Percentiles rank a stretch among this genome's conserved stretches.
Evolutionary conservation across 2,888 invertebrate genomes (phyloP).

Genomic region (Volucella zonaria): DNA sequence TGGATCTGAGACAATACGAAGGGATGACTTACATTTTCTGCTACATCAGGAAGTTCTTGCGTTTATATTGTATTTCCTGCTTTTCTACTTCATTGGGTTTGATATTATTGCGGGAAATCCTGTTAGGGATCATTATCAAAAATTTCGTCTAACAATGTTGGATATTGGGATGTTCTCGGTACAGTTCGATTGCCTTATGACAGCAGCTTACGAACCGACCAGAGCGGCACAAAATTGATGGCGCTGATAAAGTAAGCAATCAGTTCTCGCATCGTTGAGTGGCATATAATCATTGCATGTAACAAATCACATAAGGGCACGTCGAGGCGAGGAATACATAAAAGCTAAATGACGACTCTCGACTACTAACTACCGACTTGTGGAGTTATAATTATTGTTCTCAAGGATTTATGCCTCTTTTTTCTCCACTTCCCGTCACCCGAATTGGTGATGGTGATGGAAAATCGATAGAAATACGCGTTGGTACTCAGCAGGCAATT

Average conservation of each 20-base stretch:
- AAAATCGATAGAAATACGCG: constrained; percentile 31
- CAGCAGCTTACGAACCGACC: constrained; percentile 3
- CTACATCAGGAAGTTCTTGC: constrained; percentile 66
- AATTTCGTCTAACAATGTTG: constrained; percentile 27
- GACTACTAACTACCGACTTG: not conserved
- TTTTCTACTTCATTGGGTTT: constrained; percentile 64
- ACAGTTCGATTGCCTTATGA: constrained; percentile 25
- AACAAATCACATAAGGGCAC: constrained; percentile 23
- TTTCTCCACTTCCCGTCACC: not conserved
- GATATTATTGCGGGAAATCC: constrained; percentile 67
- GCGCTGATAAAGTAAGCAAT: constrained; percentile 46
- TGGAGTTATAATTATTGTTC: constrained; percentile 36
- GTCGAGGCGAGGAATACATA: constrained; percentile 29
- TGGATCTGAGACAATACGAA: not conserved
- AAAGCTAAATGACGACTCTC: not conserved
- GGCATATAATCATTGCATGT: constrained; percentile 15
- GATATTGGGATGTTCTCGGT: not conserved
- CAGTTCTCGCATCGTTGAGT: constrained; percentile 45
- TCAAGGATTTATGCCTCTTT: constrained; percentile 2
- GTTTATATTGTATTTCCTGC: constrained; percentile 64
- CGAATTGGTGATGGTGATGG: not conserved
- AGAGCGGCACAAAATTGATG: constrained; percentile 33
- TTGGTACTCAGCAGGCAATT: constrained; percentile 16
- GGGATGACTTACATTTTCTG: constrained; percentile 57
- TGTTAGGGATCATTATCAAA: constrained; percentile 65